These are phyloP conservation scores for Caenorhabditis sinica DNA, from an alignment of 2,888 invertebrate species.

Conservation along the genomic window DNA sequence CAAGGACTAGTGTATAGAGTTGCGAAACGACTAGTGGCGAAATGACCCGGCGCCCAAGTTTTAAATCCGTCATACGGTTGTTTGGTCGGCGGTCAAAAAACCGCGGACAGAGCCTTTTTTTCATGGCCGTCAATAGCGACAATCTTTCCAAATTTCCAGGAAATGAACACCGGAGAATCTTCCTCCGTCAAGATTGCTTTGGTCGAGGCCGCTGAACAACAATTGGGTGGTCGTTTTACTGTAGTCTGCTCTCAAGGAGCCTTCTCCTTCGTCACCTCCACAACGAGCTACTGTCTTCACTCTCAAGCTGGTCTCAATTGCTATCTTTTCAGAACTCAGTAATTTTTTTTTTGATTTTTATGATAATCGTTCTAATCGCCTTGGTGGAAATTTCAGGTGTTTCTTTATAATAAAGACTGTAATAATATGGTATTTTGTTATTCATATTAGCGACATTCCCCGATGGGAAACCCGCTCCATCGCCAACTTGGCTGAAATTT, in stretches of 20 bases:
- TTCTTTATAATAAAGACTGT: background rate
- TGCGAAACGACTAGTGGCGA: no score
- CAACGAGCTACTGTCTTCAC: conserved; percentile 73
- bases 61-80: no score
- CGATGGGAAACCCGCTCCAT: no score
- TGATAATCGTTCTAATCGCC: background rate
- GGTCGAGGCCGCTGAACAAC: conserved; percentile 68
- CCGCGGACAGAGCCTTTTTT: background rate
- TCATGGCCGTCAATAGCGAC: no score
- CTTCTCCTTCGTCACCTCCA: conserved; percentile 76
- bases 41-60: background rate
- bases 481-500: no score
- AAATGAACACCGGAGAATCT: conserved; percentile 60
- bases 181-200: conserved; percentile 58
- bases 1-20: no score
- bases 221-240: conserved; percentile 75
- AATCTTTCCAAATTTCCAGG: conserved; percentile 24
- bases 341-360: background rate
- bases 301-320: conserved; percentile 61
- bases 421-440: no score
- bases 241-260: conserved; percentile 76
- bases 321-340: conserved; percentile 64
- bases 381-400: no score
- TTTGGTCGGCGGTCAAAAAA: background rate
- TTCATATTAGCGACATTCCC: no score